Percentiles rank a stretch among this genome's conserved stretches.
These are phyloP conservation scores for Nasalis larvatus DNA, from an alignment of 2,113 vertebrate genomes.

Conservation along the genomic window DNA sequence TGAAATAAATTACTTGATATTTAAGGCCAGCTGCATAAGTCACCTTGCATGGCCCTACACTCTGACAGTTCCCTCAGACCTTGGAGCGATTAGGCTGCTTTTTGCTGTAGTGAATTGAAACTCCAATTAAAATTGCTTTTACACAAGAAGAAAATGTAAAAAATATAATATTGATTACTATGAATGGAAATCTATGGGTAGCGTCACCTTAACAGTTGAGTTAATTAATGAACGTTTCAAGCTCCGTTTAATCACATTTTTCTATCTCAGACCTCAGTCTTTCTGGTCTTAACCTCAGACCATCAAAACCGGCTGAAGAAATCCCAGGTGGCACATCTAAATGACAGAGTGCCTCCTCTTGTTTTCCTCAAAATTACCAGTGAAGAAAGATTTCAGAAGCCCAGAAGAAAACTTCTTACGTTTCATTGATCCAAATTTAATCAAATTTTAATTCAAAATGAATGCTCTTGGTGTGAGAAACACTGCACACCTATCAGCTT, in stretches of 20 bases:
- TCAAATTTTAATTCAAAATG: background rate
- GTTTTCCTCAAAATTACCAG: background rate
- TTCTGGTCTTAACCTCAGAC: background rate
- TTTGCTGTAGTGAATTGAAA: background rate
- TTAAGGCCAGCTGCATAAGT: background rate
- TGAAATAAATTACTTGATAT: background rate
- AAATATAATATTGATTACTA: background rate
- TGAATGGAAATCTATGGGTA: background rate
- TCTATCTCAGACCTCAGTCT: background rate
- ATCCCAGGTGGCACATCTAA: background rate
- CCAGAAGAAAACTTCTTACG: background rate
- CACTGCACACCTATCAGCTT: background rate
- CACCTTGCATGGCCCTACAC: background rate
- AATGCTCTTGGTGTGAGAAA: background rate
- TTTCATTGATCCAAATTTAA: background rate
- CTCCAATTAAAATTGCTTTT: conserved; percentile 6
- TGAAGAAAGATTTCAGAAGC: background rate
- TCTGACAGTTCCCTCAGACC: background rate
- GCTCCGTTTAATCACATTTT: background rate
- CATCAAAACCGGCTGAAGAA: background rate
- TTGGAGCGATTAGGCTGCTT: background rate
- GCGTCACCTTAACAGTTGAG: background rate
- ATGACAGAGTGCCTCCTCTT: background rate
- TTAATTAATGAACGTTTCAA: conserved; percentile 9
- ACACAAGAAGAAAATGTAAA: background rate